phyloP scores from a whole-genome alignment of 2,888 invertebrate genomes.

The Harpalus rufipes region DNA sequence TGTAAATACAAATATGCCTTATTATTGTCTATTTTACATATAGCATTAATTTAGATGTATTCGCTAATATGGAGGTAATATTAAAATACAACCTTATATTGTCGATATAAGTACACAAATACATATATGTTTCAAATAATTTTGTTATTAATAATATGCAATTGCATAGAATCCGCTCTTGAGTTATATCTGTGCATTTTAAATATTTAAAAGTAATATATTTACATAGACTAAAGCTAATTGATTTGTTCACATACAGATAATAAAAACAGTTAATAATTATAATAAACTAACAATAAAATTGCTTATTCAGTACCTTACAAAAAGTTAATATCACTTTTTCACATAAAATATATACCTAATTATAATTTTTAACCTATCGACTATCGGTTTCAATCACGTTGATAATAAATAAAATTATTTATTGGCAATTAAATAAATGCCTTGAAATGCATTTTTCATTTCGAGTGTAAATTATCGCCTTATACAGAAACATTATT shows the following conservation, averaged over 20 bases:
- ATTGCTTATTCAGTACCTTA: background rate
- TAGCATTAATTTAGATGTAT: no score
- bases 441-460: slow-evolving; percentile 2
- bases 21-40: no score
- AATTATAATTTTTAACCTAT: background rate
- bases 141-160: no score
- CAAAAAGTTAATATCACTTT: background rate
- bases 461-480: background rate
- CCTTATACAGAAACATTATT: background rate
- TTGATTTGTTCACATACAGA: background rate
- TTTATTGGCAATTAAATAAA: background rate
- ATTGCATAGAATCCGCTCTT: no score
- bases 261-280: background rate
- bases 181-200: no score
- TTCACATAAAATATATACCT: background rate
- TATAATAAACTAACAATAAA: background rate
- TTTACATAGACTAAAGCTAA: background rate
- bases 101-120: no score
- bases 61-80: no score
- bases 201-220: background rate
- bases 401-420: background rate
- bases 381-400: background rate
- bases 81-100: no score
- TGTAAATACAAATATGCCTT: no score
- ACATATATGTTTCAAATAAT: no score